phyloP scores from a whole-genome alignment of 2,113 vertebrate genomes.

The Riparia riparia region DNA sequence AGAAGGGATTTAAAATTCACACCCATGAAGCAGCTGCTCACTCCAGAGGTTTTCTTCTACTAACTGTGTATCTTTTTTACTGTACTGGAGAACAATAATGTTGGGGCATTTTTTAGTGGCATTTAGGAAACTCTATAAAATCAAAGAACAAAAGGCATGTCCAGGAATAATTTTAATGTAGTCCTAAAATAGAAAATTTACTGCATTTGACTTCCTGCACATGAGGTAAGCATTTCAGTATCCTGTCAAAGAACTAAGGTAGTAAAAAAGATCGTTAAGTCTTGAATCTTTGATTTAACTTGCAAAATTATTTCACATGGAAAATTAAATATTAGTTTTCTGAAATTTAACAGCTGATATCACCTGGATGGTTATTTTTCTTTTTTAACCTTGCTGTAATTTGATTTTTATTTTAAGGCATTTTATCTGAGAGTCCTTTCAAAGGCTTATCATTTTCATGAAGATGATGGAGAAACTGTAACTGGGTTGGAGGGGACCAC shows the following conservation, averaged over 20 bases:
- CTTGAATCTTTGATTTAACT: background rate
- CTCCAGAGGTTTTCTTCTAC: background rate
- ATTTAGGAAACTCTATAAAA: background rate
- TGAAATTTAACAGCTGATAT: background rate
- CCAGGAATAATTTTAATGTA: background rate
- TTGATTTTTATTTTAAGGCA: background rate
- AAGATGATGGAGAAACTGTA: background rate
- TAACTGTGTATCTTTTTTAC: background rate
- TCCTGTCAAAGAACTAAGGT: background rate
- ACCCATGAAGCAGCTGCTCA: background rate
- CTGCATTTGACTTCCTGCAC: background rate
- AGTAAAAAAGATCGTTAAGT: background rate
- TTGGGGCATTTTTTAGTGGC: background rate
- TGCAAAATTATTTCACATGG: background rate
- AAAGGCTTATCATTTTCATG: background rate
- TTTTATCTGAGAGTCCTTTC: background rate
- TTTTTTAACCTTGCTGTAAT: background rate
- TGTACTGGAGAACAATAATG: background rate
- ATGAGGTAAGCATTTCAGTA: background rate
- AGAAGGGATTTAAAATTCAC: background rate
- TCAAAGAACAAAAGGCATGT: background rate
- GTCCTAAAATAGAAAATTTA: background rate
- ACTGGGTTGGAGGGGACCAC: background rate
- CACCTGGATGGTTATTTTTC: background rate
- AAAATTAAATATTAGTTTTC: background rate